phyloP scores from a whole-genome alignment of 2,797 vertebrate species.

The Helicolenus hilgendorfi region DNA sequence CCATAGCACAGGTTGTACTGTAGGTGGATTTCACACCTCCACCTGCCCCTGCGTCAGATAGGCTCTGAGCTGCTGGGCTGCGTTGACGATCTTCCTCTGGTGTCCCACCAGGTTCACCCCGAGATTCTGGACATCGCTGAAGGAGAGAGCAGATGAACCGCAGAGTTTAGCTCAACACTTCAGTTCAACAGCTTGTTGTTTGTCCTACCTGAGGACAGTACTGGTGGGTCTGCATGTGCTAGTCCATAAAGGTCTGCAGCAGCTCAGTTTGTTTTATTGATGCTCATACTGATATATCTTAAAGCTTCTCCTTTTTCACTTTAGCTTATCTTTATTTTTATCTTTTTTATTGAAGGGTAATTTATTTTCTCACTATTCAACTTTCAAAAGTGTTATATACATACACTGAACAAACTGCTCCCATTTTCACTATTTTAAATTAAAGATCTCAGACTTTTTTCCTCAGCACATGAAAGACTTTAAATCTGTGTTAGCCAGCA shows the following conservation, averaged over 20 bases:
- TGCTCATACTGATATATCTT: not conserved
- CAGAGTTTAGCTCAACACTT: not conserved
- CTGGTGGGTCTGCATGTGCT: not conserved
- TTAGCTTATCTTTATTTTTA: not conserved
- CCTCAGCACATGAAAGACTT: not conserved
- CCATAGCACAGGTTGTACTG: slow-evolving; percentile 25
- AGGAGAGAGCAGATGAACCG: slow-evolving; percentile 45
- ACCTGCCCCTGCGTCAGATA: slow-evolving; percentile 90
- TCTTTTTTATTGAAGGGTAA: not conserved
- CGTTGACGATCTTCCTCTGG: slow-evolving; percentile 96
- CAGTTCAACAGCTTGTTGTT: not conserved
- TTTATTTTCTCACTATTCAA: not conserved
- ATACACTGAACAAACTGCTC: not conserved
- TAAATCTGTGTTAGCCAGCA: not conserved
- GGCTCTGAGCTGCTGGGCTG: slow-evolving; percentile 93
- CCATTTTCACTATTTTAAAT: not conserved
- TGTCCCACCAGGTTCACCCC: slow-evolving; percentile 96
- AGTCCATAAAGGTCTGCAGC: not conserved
- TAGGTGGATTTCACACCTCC: slow-evolving; percentile 85
- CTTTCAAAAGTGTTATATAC: not conserved
- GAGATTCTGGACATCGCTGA: slow-evolving; percentile 95
- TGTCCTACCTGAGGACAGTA: not conserved
- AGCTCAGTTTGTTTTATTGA: not conserved
- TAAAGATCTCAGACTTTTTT: not conserved
- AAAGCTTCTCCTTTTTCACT: not conserved